phyloP scores from a whole-genome alignment of 1,140 invertebrate genomes.

The Parasteatoda tepidariorum region DNA sequence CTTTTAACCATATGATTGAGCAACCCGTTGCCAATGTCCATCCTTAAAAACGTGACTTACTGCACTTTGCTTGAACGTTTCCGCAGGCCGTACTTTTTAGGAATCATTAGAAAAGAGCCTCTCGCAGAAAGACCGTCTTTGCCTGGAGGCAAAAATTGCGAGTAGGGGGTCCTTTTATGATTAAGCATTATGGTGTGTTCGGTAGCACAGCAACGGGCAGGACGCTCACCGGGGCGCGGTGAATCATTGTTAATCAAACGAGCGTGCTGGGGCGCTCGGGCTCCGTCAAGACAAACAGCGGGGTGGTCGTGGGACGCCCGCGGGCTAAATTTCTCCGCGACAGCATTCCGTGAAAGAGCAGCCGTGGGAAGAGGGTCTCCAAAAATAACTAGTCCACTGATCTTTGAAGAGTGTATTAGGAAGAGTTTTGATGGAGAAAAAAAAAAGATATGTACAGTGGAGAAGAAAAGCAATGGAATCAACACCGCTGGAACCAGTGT shows the following conservation, averaged over 20 bases:
- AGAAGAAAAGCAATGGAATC: not conserved
- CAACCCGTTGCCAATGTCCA: not conserved
- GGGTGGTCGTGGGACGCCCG: not conserved
- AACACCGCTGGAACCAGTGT: not conserved
- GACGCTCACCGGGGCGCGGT: slow-evolving; percentile 13
- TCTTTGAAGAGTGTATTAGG: slow-evolving; percentile 1
- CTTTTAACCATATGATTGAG: not conserved
- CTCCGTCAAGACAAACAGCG: slow-evolving; percentile 39
- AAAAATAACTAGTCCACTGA: slow-evolving; percentile 17
- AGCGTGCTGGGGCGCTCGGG: slow-evolving; percentile 24
- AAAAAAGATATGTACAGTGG: not conserved
- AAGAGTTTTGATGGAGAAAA: not conserved
- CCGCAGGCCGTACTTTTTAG: not conserved
- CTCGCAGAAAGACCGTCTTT: slow-evolving; percentile 5
- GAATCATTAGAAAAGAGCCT: slow-evolving; percentile 15
- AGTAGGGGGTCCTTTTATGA: slow-evolving; percentile 23
- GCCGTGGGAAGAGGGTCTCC: not conserved
- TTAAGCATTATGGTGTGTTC: slow-evolving; percentile 33
- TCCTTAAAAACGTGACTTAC: not conserved
- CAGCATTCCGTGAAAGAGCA: slow-evolving; percentile 24
- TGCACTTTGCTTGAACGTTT: not conserved
- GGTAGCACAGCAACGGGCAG: not conserved
- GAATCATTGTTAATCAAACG: slow-evolving; percentile 58
- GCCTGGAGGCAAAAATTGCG: slow-evolving; percentile 29
- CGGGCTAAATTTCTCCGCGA: slow-evolving; percentile 6